Conservation (phyloP, 2,113 vertebrate genomes). For the Peucedramus taeniatus region DNA sequence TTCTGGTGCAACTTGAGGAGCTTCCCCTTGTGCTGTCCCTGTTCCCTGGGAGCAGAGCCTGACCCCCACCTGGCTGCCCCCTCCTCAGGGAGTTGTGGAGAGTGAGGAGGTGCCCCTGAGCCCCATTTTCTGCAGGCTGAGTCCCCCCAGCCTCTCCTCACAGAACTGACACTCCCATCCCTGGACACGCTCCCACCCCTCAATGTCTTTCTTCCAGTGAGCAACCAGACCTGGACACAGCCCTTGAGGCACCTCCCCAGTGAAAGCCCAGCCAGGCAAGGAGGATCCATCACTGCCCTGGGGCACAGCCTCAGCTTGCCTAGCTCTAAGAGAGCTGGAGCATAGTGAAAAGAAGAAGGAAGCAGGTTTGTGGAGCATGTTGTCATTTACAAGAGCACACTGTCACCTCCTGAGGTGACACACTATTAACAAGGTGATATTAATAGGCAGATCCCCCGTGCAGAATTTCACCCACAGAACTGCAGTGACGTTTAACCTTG, state of each 20-base stretch:
- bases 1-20: not conserved
- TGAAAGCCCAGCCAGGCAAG: not conserved
- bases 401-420: not conserved
- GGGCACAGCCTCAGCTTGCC: not conserved
- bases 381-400: not conserved
- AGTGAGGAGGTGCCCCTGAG: not conserved
- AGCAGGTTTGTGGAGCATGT: not conserved
- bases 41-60: not conserved
- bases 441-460: not conserved
- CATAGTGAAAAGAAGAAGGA: accelerated
- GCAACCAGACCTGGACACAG: not conserved
- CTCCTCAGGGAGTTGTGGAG: not conserved
- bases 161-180: not conserved
- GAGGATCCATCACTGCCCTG: not conserved
- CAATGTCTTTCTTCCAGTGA: not conserved
- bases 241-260: not conserved
- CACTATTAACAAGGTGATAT: not conserved
- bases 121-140: not conserved
- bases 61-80: accelerated
- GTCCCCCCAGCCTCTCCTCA: not conserved
- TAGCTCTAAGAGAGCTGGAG: not conserved
- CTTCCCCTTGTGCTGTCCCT: not conserved
- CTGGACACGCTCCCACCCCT: not conserved
- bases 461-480: not conserved
- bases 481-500: not conserved